These are phyloP conservation scores for Pyralis farinalis DNA, from an alignment of 2,888 invertebrate genomes.

Conservation along the genomic window DNA sequence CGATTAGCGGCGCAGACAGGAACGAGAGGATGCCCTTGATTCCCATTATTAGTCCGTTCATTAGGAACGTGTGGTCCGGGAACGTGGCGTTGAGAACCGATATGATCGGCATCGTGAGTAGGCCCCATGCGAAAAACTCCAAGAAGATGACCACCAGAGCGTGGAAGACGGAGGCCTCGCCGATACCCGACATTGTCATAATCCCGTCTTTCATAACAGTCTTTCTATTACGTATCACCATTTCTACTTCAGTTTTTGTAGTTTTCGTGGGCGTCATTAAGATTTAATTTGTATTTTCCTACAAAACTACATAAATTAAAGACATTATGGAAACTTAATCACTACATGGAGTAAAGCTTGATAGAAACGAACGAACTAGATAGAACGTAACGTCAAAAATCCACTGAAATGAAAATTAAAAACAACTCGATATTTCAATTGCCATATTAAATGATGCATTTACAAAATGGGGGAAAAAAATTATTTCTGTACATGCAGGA, in stretches of 20 bases:
- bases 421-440: slow-evolving; percentile 68
- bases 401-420: slow-evolving; percentile 63
- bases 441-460: slow-evolving; percentile 15
- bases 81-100: slow-evolving; percentile 97
- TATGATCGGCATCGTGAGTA: slow-evolving; percentile 98
- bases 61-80: slow-evolving; percentile 98
- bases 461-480: slow-evolving; percentile 2
- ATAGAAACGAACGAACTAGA: slow-evolving; percentile 58
- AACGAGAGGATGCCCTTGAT: slow-evolving; percentile 99
- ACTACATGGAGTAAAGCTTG: slow-evolving; percentile 66
- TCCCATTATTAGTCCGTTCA: slow-evolving; percentile 99
- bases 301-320: slow-evolving; percentile 64
- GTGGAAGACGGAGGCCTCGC: slow-evolving; percentile 98
- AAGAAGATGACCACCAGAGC: slow-evolving; percentile 99
- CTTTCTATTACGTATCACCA: slow-evolving; percentile 93
- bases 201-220: slow-evolving; percentile 93
- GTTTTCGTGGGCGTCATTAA: slow-evolving; percentile 88
- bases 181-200: slow-evolving; percentile 93
- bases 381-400: slow-evolving; percentile 71
- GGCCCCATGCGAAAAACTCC: slow-evolving; percentile 99
- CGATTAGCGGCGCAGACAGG: slow-evolving; percentile 97
- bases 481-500: slow-evolving; percentile 1
- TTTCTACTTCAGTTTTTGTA: slow-evolving; percentile 92
- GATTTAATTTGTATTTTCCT: slow-evolving; percentile 52
- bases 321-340: slow-evolving; percentile 66